Evolutionary conservation across 2,888 invertebrate genomes (phyloP).

Genomic region (Smittia sp.): DNA sequence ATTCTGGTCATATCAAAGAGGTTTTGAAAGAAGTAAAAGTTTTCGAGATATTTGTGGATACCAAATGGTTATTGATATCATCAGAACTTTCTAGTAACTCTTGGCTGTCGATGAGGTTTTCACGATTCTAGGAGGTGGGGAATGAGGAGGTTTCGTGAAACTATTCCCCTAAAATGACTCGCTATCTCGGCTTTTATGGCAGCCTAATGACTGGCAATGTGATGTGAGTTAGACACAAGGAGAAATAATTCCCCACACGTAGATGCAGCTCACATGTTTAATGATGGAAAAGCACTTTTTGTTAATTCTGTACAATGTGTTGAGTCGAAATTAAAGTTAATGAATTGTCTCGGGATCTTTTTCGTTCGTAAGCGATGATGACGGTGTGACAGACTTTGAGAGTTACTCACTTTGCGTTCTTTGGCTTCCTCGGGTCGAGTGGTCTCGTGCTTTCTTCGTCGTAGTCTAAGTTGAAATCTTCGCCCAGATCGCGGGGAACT

Average conservation of each 20-base stretch:
- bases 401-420: slow-evolving; percentile 85
- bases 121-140: no score
- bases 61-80: no score
- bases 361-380: not conserved
- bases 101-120: no score
- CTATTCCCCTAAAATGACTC: not conserved
- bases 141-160: no score
- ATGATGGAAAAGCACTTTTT: not conserved
- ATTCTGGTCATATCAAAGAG: no score
- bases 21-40: no score
- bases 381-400: not conserved
- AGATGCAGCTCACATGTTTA: not conserved
- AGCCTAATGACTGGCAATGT: slow-evolving; percentile 9
- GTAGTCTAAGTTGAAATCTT: slow-evolving; percentile 63
- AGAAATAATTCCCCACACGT: not conserved
- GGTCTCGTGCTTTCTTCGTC: slow-evolving; percentile 48
- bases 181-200: slow-evolving; percentile 1
- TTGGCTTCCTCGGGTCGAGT: slow-evolving; percentile 60
- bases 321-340: slow-evolving; percentile 14
- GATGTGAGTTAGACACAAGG: not conserved
- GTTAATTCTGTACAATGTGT: slow-evolving; percentile 18
- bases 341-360: not conserved
- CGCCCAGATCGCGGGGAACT: slow-evolving; percentile 69
- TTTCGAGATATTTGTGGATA: no score
- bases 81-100: no score